Conservation (phyloP, 2,113 vertebrate genomes). For the Siniperca chuatsi region DNA sequence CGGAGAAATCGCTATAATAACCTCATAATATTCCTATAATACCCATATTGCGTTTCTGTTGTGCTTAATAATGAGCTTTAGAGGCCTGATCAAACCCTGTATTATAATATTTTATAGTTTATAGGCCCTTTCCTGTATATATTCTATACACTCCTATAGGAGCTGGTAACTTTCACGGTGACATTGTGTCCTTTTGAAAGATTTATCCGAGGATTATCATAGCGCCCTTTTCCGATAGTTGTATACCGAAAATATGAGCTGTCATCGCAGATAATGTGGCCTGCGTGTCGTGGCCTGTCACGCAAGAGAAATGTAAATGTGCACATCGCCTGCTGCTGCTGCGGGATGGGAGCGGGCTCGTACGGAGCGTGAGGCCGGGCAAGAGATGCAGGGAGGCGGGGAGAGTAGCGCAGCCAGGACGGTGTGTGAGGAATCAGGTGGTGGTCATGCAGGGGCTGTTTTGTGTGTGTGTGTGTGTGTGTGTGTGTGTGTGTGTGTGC, state of each 20-base stretch:
- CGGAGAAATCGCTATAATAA: not conserved
- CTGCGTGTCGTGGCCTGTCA: constrained; percentile 34
- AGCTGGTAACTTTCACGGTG: constrained; percentile 20
- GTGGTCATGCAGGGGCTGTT: constrained; percentile 36
- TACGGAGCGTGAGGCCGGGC: constrained; percentile 22
- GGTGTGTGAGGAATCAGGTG: not conserved
- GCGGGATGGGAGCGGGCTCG: constrained; percentile 9
- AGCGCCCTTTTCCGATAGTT: not conserved
- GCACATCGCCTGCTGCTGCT: not conserved
- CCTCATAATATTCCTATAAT: not conserved
- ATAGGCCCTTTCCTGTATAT: not conserved
- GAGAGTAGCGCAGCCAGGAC: constrained; percentile 10
- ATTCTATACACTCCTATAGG: not conserved
- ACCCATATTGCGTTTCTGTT: not conserved
- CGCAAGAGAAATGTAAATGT: constrained; percentile 7
- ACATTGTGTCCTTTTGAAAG: constrained; percentile 20
- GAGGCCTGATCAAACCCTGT: not conserved
- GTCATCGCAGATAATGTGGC: constrained; percentile 34
- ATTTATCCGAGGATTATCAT: not conserved
- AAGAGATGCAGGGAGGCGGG: constrained; percentile 28
- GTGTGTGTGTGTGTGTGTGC: not conserved
- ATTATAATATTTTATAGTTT: not conserved
- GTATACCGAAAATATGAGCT: not conserved
- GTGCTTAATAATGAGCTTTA: not conserved
- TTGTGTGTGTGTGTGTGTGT: constrained; percentile 1